Evolutionary conservation across 2,113 vertebrate genomes (phyloP).

Genomic region (Forbesichthys agassizii): DNA sequence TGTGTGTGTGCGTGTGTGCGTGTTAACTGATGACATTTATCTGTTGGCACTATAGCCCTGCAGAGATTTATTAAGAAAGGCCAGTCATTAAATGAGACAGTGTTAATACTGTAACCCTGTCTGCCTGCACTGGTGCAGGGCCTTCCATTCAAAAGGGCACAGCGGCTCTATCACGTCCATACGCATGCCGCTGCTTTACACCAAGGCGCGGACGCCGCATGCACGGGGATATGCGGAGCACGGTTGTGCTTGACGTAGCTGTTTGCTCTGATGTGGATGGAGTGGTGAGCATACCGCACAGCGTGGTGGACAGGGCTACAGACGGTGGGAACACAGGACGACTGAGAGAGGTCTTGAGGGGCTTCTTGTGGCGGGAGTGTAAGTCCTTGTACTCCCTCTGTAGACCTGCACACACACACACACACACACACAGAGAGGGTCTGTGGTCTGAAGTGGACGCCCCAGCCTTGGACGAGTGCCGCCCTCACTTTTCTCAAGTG

Average conservation of each 20-base stretch:
- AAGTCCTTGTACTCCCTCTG: neutral
- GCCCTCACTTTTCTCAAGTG: slow-evolving; percentile 62
- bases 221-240: too few species aligned
- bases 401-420: neutral
- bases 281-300: neutral
- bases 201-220: too few species aligned
- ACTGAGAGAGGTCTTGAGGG: slow-evolving; percentile 23
- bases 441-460: slow-evolving; percentile 66
- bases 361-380: slow-evolving; percentile 24
- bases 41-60: slow-evolving; percentile 76
- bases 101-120: slow-evolving; percentile 49
- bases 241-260: too few species aligned
- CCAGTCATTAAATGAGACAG: slow-evolving; percentile 72
- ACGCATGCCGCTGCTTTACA: too few species aligned
- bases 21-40: slow-evolving; percentile 71
- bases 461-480: slow-evolving; percentile 56
- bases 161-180: slow-evolving; percentile 22
- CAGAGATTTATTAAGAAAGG: slow-evolving; percentile 71
- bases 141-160: slow-evolving; percentile 52
- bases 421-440: neutral
- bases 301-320: neutral
- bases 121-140: slow-evolving; percentile 29
- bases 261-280: slow-evolving; percentile 3
- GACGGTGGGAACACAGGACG: slow-evolving; percentile 1
- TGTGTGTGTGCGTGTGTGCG: slow-evolving; percentile 30